Base-by-base conservation (phyloP, 1,140 invertebrate species). In the Dendroctonus ponderosae region DNA sequence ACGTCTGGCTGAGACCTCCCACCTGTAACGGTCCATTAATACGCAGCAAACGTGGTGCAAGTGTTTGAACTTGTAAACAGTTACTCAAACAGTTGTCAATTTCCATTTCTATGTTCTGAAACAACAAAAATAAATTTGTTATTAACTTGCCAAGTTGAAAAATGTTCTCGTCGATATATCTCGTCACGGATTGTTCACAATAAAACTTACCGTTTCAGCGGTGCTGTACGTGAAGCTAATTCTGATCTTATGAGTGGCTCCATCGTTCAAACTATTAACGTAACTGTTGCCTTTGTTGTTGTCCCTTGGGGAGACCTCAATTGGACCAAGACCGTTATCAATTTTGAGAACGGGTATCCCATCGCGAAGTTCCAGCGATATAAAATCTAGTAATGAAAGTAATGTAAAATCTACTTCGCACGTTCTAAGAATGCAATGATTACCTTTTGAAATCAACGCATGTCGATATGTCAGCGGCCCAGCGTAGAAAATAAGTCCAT, bases 401-500 rank as follows among this genome's bases (percentile, higher is more conserved):
- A 69, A 68, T n/a, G 48, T 54, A 9, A 7, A 40, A 9, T 39
- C 41, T 40, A 56, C 39, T 40, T 6, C 6, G 12, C 9, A 62
- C 8, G 26, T 26, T 26, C 3, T 26, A 1, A 26, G 26, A 26
- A 26, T 26, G 26, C 0, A 52, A 5, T 38, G 5, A 11, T 61
- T 64, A 71, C 72, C 67, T 70, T 69, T 75, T 6, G 69, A 72
- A 51, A 71, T 44, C 53, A 39, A 12, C 11, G 74, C 68, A 52
- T 74, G 74, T 60, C 65, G 42, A 56, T 83, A 83, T 65, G 75
- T 84, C 62, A 94, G 82, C 0, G 96, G 96, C 12, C 96, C 96
- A 74, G 93, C 84, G 77, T 98, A 99, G 78, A 98, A 91, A 26
- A 98, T 82, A 0, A 98, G 81, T 11, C 93, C 94, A 79, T 88